Conservation (phyloP, 23 tunicate species). For the Corella eumyota region DNA sequence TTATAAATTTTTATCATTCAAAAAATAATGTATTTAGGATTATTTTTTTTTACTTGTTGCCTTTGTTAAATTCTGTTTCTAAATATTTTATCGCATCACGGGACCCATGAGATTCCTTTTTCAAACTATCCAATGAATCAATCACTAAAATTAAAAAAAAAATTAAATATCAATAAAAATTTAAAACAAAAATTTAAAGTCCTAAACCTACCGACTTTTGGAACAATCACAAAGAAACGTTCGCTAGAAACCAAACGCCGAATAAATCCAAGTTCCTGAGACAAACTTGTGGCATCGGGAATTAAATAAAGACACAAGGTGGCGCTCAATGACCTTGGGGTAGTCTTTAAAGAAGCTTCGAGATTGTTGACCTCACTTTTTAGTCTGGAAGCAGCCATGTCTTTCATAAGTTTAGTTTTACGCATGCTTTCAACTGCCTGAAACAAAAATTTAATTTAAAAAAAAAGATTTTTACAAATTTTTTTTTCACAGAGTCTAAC, state of each 20-base stretch:
- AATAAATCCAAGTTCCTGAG: constrained; percentile 39
- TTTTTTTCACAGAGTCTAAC: constrained; percentile 14
- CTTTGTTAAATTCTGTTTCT: constrained; percentile 57
- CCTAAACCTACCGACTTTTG: constrained; percentile 54
- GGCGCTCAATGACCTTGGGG: constrained; percentile 46
- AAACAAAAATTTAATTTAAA: not conserved
- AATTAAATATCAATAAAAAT: not conserved
- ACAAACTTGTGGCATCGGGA: constrained; percentile 44
- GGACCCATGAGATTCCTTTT: constrained; percentile 68
- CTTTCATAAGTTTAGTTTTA: constrained; percentile 67
- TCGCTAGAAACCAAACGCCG: constrained; percentile 59
- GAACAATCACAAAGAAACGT: constrained; percentile 46
- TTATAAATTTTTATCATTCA: too few relatives aligned
- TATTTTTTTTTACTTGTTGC: constrained; percentile 76
- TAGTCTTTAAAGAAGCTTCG: constrained; percentile 44
- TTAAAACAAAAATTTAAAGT: not conserved
- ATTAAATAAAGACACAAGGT: constrained; percentile 74
- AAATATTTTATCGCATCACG: constrained; percentile 78
- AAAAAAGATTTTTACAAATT: too few relatives aligned
- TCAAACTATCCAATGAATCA: constrained; percentile 63
- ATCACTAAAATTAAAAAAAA: constrained; percentile 33
- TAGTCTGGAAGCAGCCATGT: constrained; percentile 74
- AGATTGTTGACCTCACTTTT: constrained; percentile 67
- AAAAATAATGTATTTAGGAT: too few relatives aligned
- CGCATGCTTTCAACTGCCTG: constrained; percentile 85